Evolutionary conservation across 2,888 invertebrate genomes (phyloP), one percentile per base, ranked within the genome.

Genomic region (Thera britannica): DNA sequence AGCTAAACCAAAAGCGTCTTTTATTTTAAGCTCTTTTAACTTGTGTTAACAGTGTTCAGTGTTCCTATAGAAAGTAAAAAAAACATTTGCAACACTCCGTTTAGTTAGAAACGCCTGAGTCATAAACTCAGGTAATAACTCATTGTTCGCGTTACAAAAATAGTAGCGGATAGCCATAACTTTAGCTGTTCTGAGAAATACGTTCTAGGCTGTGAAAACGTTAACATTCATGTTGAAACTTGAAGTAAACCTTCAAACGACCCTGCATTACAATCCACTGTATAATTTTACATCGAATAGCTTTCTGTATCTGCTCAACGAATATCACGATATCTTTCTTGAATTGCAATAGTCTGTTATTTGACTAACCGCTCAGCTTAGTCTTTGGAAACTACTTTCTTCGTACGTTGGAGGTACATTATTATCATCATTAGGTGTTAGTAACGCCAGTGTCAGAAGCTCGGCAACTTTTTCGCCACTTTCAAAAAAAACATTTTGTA

Each of bases 81-180:
- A 62, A 72, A 9, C 63, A 67, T 73, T 71, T 71, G 67, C 63
- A 57, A 65, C 58, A 48, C 56, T 65, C 51, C 54, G 57, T 69
- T 73, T 69, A 58, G 35, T 49, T 44, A 60, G 51, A 70, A 56
- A 54, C 35, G 35, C 44, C 35, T 65, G 65, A 75, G 51, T 72
- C 74, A 69, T 71, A 70, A 70, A 70, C 71, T 67, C 75, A 72
- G 74, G 75, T 75, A 74, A 70, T 62, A 55, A 61, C 56, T 54
- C 52, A 71, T 70, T 72, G 68, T 71, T 71, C 54, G 64, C 51
- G 46, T 41, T 68, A 67, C 52, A 41, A 65, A 71, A 72, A 64
- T 68, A 66, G 54, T 62, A 52, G 52, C 34, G 60, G 54, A 54
- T 35, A 54, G 52, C 7, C 48, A 49, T 62, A 58, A 54, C 51